Evolutionary conservation across 2,797 vertebrate genomes (phyloP).

Genomic region (Phoxinus dragarum): DNA sequence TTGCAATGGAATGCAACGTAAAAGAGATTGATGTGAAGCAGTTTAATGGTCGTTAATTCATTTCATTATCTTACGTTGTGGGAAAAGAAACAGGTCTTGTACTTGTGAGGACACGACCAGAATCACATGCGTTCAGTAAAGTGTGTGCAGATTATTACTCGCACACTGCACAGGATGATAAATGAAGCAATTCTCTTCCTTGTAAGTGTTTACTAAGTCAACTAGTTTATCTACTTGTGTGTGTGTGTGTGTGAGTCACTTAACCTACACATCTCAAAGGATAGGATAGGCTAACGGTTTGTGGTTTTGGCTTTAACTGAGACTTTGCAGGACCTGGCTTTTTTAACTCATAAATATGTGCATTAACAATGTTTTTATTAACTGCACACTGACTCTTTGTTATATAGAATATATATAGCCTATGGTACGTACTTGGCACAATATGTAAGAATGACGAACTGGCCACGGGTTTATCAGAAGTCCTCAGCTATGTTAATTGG

Average conservation of each 20-base stretch:
- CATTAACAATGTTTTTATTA: not conserved
- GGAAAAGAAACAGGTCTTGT: not conserved
- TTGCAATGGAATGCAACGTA: not conserved
- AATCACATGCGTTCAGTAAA: not conserved
- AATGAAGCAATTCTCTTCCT: slow-evolving; percentile 23
- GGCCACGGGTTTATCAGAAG: not conserved
- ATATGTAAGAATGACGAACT: not conserved
- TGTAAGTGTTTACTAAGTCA: slow-evolving; percentile 12
- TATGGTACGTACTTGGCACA: not conserved
- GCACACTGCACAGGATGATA: not conserved
- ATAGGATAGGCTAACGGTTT: not conserved
- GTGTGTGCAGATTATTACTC: not conserved
- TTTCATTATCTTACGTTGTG: not conserved
- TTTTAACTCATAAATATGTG: not conserved
- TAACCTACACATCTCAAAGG: not conserved
- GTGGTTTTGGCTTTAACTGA: not conserved
- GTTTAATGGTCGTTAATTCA: not conserved
- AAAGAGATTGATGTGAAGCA: not conserved
- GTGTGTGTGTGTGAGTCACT: not conserved
- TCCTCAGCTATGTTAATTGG: not conserved
- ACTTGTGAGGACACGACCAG: not conserved
- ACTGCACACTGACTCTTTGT: not conserved
- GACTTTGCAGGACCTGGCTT: not conserved
- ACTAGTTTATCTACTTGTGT: slow-evolving; percentile 13
- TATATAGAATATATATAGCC: not conserved